Evolutionary conservation across 1,140 invertebrate species (phyloP), one percentile per base, ranked within the genome.

Genomic region (Cydia fagiglandana): DNA sequence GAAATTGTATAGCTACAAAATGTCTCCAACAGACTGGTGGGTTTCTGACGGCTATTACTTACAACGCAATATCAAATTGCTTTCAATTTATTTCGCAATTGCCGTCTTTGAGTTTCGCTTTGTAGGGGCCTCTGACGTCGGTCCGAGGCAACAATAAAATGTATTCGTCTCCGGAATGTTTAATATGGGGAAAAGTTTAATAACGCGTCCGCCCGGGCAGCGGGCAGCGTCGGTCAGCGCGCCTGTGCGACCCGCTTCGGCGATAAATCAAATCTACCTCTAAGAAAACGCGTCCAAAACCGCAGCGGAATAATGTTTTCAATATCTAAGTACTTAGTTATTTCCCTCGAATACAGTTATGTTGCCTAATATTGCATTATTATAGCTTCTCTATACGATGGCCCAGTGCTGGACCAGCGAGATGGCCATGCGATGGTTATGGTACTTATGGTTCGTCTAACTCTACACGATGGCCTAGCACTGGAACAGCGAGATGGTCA

Each of bases 141-240:
- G 89, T 91, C 88, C 89, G 88, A 91, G 89, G 88, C 91, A 92
- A 92, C 91, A 92, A 92, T 92, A 92, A 92, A 92, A 92, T 92
- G 91, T 92, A 92, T 92, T 92, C 91, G 91, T 92, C 91, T 91
- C 91, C 88, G 91, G 91, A 92, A 92, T 92, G 91, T 92, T 91
- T 92, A 92, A 92, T 92, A 92, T 92, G 91, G 91, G 91, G 91
- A 92, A 92, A 92, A 92, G 91, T 92, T 91, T 92, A 92, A 92
- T 92, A 92, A 91, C 91, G 91, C 91, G 91, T 88, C 89, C 88
- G 84, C 86, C 34, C 66, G 87, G 82, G 81, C 82, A 77, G 79
- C 81, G 80, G 78, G 77, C 76, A 77, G 81, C 80, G 76, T 75
- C 80, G 88, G 88, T 88, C 89, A 89, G 88, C 84, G 80, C 81